A percentile compares a stretch with the other conserved stretches of the same genome.
Evolutionary conservation across 2,113 vertebrate genomes (phyloP).

Genomic region (Channa maculata): DNA sequence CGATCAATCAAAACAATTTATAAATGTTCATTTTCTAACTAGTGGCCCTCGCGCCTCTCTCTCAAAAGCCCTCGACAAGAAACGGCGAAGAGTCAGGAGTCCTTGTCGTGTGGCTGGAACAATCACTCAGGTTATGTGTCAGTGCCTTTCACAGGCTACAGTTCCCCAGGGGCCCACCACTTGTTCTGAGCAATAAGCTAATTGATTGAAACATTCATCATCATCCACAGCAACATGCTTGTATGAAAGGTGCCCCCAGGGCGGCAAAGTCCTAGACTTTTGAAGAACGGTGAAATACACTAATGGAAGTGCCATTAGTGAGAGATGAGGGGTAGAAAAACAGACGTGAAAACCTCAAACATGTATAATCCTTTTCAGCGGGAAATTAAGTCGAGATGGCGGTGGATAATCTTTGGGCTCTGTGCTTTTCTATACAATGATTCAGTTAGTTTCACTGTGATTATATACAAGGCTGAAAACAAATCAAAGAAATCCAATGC

Average conservation of each 20-base stretch:
- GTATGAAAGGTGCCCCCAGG: constrained; percentile 40
- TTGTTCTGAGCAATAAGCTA: constrained; percentile 75
- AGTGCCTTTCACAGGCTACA: constrained; percentile 41
- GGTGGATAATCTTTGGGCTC: neutral
- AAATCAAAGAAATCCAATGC: constrained; percentile 17
- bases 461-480: neutral
- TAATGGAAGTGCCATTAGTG: constrained; percentile 60
- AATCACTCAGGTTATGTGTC: constrained; percentile 70
- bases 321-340: constrained; percentile 12
- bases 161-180: constrained; percentile 50
- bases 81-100: constrained; percentile 24
- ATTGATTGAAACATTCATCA: constrained; percentile 78
- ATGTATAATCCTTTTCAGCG: constrained; percentile 4
- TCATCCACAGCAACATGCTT: constrained; percentile 45
- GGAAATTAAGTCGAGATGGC: constrained; percentile 12
- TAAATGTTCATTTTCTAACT: constrained; percentile 5
- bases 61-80: constrained; percentile 16
- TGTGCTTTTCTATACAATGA: neutral
- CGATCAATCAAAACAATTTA: too few species aligned
- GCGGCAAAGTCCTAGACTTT: constrained; percentile 53
- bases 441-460: neutral
- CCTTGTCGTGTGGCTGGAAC: constrained; percentile 27
- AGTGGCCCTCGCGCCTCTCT: neutral
- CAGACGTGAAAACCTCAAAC: constrained; percentile 1
- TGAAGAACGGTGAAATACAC: constrained; percentile 46